Conservation (phyloP, 2,113 vertebrate species). For the Barnardius zonarius region DNA sequence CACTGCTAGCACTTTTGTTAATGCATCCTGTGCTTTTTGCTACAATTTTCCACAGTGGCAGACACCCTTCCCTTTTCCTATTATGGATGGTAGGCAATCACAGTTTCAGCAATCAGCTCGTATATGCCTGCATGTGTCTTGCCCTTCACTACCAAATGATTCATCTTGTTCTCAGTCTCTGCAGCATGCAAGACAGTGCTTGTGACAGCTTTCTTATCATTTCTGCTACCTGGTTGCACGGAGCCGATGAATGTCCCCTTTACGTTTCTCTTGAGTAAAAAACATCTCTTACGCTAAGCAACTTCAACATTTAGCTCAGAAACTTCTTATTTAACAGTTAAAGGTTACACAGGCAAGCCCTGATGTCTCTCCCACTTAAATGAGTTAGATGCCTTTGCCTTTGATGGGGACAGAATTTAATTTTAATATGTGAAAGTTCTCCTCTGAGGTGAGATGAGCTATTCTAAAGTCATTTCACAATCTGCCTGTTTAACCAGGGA, state of each 20-base stretch:
- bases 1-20: neutral
- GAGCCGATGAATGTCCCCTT: neutral
- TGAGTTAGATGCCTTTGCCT: neutral
- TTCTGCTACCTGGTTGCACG: neutral
- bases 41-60: neutral
- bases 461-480: neutral
- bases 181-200: neutral
- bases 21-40: neutral
- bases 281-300: neutral
- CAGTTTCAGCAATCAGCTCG: slow-evolving; percentile 18
- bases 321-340: neutral
- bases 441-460: neutral
- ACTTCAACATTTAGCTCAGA: neutral
- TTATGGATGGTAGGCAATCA: neutral
- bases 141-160: neutral
- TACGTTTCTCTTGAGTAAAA: neutral
- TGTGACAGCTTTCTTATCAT: neutral
- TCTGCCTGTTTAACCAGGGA: neutral
- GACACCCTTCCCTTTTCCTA: neutral
- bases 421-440: neutral
- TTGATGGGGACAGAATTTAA: neutral
- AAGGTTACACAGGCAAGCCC: neutral
- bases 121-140: neutral
- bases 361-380: neutral
- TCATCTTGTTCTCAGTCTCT: neutral